phyloP scores from a whole-genome alignment of 2,888 invertebrate species.

The Microplitis manilae region DNA sequence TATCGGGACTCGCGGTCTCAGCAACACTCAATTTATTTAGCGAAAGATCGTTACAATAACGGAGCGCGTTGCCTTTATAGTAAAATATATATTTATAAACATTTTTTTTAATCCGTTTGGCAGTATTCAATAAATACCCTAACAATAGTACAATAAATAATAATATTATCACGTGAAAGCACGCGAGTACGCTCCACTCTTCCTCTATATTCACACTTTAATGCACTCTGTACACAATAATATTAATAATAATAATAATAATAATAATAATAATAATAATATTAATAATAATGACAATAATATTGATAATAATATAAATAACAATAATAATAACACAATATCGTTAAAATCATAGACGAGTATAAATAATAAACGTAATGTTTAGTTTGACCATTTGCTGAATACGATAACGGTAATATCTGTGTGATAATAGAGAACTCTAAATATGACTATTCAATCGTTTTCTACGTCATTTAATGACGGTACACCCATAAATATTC shows the following conservation, averaged over 20 bases:
- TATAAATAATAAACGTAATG: conserved; percentile 32
- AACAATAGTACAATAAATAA: conserved; percentile 34
- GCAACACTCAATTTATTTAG: too few species aligned
- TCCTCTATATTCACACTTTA: conserved; percentile 21
- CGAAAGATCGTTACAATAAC: too few species aligned
- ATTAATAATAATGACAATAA: conserved; percentile 19
- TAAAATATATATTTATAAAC: neutral
- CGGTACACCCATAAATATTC: neutral
- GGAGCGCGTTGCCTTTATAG: too few species aligned
- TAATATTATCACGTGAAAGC: conserved; percentile 35
- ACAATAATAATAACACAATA: conserved; percentile 31
- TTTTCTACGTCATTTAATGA: neutral
- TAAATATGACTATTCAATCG: conserved; percentile 22
- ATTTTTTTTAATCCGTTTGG: conserved; percentile 11
- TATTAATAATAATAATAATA: conserved; percentile 9
- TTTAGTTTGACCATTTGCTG: conserved; percentile 22
- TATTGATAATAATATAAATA: conserved; percentile 17
- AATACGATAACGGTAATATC: conserved; percentile 29
- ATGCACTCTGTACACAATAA: conserved; percentile 28
- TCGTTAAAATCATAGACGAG: conserved; percentile 19
- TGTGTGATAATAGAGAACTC: conserved; percentile 21
- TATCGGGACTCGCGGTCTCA: too few species aligned
- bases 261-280: conserved; percentile 7
- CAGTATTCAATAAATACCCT: conserved; percentile 33
- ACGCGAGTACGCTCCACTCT: conserved; percentile 21